Evolutionary conservation across 2,888 invertebrate species (phyloP).

Genomic region (Cyclophora albipunctata): DNA sequence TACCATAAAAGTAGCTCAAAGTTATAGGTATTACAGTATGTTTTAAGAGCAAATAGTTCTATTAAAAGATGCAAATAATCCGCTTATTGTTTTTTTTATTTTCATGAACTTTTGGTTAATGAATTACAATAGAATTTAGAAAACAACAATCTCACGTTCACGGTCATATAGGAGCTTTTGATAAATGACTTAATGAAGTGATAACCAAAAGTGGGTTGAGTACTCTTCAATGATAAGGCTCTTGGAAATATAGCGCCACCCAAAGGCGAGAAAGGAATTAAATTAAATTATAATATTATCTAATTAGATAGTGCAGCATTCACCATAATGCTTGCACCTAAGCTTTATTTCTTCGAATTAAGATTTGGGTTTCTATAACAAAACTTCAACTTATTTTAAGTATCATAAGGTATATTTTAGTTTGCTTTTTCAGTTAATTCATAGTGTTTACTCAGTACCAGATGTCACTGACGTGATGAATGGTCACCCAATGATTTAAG

Average conservation of each 20-base stretch:
- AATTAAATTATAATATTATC: constrained; percentile 54
- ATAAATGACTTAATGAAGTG: constrained; percentile 7
- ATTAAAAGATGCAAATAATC: no score
- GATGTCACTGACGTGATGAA: constrained; percentile 61
- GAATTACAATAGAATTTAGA: no score
- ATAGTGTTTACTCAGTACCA: constrained; percentile 36
- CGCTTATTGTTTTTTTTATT: no score
- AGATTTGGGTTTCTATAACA: constrained; percentile 3
- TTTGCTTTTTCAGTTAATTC: constrained; percentile 25
- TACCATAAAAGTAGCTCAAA: constrained; percentile 26
- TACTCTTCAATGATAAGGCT: constrained; percentile 40
- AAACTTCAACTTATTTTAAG: constrained; percentile 18
- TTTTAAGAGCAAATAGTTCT: no score
- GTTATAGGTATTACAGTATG: constrained; percentile 19
- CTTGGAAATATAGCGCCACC: constrained; percentile 49
- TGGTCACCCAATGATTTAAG: constrained; percentile 58
- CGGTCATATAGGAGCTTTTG: background rate
- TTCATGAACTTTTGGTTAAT: no score
- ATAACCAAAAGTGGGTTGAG: constrained; percentile 27
- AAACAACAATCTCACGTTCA: no score
- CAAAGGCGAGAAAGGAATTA: constrained; percentile 58
- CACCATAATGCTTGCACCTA: constrained; percentile 58
- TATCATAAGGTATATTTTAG: constrained; percentile 32
- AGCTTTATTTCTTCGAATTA: constrained; percentile 45
- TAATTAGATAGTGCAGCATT: constrained; percentile 56